These are phyloP conservation scores for Actinopyga echinites DNA, from an alignment of 53 echinoderm and acorn worm genomes.

Conservation along the genomic window DNA sequence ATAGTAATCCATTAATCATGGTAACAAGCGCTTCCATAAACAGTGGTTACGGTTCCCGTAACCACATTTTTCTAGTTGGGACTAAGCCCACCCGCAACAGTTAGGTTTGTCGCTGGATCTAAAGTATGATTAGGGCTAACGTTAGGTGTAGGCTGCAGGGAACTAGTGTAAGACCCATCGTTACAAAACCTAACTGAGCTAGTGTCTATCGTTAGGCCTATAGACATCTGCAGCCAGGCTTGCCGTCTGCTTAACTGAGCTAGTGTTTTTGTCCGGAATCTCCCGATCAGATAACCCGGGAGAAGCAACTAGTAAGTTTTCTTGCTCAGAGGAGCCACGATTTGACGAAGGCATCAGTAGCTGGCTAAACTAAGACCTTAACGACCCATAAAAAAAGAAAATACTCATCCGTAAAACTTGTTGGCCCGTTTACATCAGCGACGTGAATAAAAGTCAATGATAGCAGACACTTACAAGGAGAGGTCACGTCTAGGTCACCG, in stretches of 20 bases:
- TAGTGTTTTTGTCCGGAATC: not conserved
- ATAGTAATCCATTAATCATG: too few relatives aligned
- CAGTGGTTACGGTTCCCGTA: too few relatives aligned
- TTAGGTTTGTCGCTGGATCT: not conserved
- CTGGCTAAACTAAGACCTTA: not conserved
- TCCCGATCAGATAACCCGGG: not conserved
- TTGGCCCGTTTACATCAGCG: not conserved
- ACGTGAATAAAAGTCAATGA: not conserved
- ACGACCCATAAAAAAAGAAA: not conserved
- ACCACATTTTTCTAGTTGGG: too few relatives aligned
- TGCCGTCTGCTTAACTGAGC: constrained; percentile 23
- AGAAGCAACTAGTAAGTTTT: not conserved
- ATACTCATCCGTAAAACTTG: not conserved
- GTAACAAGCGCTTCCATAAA: too few relatives aligned
- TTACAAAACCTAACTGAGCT: not conserved
- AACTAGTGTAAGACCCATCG: not conserved
- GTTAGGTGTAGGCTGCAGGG: too few relatives aligned
- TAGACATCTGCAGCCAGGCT: not conserved
- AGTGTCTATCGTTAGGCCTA: not conserved
- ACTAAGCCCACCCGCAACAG: not conserved
- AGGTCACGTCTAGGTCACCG: not conserved
- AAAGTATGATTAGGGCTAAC: too few relatives aligned
- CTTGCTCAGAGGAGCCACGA: constrained; percentile 17
- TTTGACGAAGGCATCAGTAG: not conserved
- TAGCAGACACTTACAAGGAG: not conserved